Evolutionary conservation across 2,888 invertebrate species (phyloP).

Genomic region (Aleiodes alternator): DNA sequence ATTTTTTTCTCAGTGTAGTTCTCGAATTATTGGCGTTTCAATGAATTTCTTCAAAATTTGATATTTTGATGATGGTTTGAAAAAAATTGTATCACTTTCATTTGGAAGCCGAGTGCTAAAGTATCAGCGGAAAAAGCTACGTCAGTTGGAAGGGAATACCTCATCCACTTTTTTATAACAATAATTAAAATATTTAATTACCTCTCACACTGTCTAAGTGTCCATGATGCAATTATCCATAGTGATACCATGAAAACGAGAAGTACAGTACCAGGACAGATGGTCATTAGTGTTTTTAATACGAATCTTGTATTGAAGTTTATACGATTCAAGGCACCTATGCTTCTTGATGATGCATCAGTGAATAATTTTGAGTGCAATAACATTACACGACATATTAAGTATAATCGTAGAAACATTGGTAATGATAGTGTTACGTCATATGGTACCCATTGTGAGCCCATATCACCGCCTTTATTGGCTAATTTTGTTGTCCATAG

Average conservation of each 20-base stretch:
- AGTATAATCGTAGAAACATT: slow-evolving; percentile 99
- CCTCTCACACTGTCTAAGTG: slow-evolving; percentile 98
- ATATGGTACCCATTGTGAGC: slow-evolving; percentile 87
- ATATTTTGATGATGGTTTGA: too few species aligned
- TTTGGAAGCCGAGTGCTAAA: too few species aligned
- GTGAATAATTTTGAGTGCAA: slow-evolving; percentile 99
- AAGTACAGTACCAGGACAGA: slow-evolving; percentile 98
- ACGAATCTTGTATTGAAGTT: slow-evolving; percentile 99
- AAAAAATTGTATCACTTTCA: too few species aligned
- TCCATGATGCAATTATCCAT: slow-evolving; percentile 99
- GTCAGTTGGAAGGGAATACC: too few species aligned
- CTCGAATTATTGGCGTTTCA: too few species aligned
- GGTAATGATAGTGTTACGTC: slow-evolving; percentile 98
- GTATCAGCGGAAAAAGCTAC: too few species aligned
- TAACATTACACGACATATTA: slow-evolving; percentile 99
- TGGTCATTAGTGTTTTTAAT: slow-evolving; percentile 99
- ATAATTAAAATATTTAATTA: slow-evolving; percentile 76
- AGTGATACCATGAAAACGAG: slow-evolving; percentile 99
- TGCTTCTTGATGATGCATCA: slow-evolving; percentile 98
- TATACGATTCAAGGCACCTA: slow-evolving; percentile 97
- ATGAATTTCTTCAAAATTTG: too few species aligned
- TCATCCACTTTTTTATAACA: slow-evolving; percentile 4
- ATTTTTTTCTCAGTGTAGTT: too few species aligned
- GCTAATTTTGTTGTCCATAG: slow-evolving; percentile 97
- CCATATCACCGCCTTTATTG: slow-evolving; percentile 85